These are phyloP conservation scores for Coregonus ussuriensis DNA, from an alignment of 2,797 vertebrate species.

Conservation along the genomic window DNA sequence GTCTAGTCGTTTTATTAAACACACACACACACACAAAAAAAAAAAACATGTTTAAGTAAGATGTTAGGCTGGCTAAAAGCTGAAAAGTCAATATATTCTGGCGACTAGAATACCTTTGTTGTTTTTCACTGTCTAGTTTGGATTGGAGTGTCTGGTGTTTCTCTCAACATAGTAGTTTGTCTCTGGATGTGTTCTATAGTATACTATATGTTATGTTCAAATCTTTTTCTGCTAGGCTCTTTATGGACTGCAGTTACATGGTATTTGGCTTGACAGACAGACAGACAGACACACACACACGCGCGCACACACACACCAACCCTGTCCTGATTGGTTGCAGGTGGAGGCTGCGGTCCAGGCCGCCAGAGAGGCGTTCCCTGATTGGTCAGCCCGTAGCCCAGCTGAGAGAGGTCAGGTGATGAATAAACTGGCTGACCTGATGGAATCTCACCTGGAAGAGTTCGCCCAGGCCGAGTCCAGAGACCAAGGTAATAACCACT, in stretches of 20 bases:
- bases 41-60: not conserved
- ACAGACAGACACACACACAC: not conserved
- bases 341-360: conserved; percentile 16
- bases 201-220: too few species aligned
- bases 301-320: not conserved
- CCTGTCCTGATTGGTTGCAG: conserved; percentile 5
- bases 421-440: conserved; percentile 86
- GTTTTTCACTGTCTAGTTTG: not conserved
- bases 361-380: conserved; percentile 3
- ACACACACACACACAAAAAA: too few species aligned
- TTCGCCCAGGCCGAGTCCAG: conserved; percentile 91
- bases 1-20: too few species aligned
- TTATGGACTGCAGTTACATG: not conserved
- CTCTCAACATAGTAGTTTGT: not conserved
- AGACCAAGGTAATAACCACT: conserved; percentile 83
- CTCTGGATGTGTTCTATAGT: too few species aligned
- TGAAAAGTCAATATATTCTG: not conserved
- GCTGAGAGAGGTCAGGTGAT: conserved; percentile 83
- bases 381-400: conserved; percentile 66
- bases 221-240: too few species aligned
- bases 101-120: not conserved
- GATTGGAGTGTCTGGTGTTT: not conserved
- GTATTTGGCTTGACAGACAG: not conserved
- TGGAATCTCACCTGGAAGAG: conserved; percentile 86
- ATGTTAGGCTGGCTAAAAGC: not conserved